These are phyloP conservation scores for Dreissena polymorpha DNA, from an alignment of 1,140 invertebrate species.

Conservation along the genomic window DNA sequence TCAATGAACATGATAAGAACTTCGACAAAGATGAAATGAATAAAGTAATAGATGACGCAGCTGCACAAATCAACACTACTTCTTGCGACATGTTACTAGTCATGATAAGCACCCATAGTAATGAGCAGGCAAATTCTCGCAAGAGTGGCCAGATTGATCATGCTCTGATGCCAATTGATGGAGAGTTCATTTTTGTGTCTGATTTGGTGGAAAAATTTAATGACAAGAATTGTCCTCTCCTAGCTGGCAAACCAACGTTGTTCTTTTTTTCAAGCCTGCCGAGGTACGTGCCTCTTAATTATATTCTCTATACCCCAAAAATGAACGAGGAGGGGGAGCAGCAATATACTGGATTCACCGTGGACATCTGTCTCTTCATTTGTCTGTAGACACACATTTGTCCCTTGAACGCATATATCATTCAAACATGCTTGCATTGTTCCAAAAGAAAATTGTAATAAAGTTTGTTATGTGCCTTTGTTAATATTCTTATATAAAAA, in stretches of 20 bases:
- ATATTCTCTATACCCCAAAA: too few species aligned
- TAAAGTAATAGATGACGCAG: conserved; percentile 9
- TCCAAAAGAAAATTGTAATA: too few species aligned
- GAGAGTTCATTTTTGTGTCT: conserved; percentile 17
- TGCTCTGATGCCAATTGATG: conserved; percentile 23
- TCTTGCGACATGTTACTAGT: conserved; percentile 59
- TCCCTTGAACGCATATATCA: too few species aligned
- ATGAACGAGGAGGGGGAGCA: too few species aligned
- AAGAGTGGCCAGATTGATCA: conserved; percentile 13
- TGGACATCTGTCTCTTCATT: too few species aligned
- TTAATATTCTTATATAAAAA: too few species aligned
- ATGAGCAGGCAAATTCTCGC: conserved; percentile 9
- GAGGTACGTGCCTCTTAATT: conserved; percentile 17
- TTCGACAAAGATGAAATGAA: conserved; percentile 23
- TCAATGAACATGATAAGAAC: conserved; percentile 5
- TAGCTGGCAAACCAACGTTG: conserved; percentile 47
- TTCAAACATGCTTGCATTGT: too few species aligned
- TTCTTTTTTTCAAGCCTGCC: conserved; percentile 50
- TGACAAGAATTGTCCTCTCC: conserved; percentile 35
- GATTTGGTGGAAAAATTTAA: conserved; percentile 48
- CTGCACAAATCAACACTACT: conserved; percentile 21
- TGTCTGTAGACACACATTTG: too few species aligned
- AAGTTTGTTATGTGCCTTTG: too few species aligned
- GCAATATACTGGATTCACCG: too few species aligned
- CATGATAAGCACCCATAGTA: conserved; percentile 58